Base-by-base conservation (phyloP, 2,797 vertebrate genomes). In the Calcarius lapponicus region DNA sequence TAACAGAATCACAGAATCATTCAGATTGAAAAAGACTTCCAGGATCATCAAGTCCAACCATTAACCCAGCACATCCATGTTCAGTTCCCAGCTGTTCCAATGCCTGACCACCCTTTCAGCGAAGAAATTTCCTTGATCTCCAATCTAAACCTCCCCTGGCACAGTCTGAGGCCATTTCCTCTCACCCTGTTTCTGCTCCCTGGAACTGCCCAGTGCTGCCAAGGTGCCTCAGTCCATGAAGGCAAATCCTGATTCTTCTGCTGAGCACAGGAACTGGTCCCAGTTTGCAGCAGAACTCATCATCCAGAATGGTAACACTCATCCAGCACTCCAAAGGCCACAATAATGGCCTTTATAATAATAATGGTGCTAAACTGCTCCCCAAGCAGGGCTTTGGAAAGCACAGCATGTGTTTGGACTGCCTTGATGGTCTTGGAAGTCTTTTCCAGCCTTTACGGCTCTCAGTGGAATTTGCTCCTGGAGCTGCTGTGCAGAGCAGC, bases 241-340 rank as follows among this genome's bases (percentile, higher is more conserved):
- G 9, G 73, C 67, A 67, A 64, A 85, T 28, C 40, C n/a, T 8
- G 34, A 25, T 38, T 28, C 67, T 48, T 47, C 56, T 66, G 60
- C 4, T 42, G 43, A 73, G 38, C 29, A 19, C 29, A 58, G 75
- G 31, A 72, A 50, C 61, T 13, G 40, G 26, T 51, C 74, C 65
- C 80, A 58, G n/a, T 74, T 10, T 64, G 91, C 72, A 83, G 82
- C 43, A 70, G 45, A 76, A 75, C 56, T 88, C 64, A 29, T 69
- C 40, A 9, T n/a, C 62, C 38, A 26, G 47, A 50, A 62, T 7
- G 45, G 1, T 7, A 62, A 73, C 9, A 5, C 34, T 28, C 15
- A 48, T 3, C 40, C 32, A 19, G 11, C n/a, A 8, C 25, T 54
- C 47, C 64, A 20, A 51, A 76, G 38, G 32, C 48, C 51, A 21